These are phyloP conservation scores for Chionomys nivalis DNA, from an alignment of 2,113 vertebrate genomes.

Conservation along the genomic window DNA sequence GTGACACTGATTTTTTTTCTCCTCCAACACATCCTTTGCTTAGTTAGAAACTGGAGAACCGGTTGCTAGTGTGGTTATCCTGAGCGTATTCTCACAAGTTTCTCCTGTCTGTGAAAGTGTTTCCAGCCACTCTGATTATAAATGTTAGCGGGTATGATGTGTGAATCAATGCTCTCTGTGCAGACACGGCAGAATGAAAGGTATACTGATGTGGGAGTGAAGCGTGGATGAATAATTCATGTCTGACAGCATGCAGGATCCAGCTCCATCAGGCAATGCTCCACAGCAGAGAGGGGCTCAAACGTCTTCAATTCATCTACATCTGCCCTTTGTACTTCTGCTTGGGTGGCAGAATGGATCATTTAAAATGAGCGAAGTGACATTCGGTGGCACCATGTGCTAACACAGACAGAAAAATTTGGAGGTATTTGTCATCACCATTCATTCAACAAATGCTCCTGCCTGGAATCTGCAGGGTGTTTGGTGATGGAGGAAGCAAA, in stretches of 20 bases:
- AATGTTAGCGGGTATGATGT: constrained; percentile 66
- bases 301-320: constrained; percentile 76
- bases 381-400: constrained; percentile 50
- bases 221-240: constrained; percentile 84
- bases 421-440: constrained; percentile 48
- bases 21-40: constrained; percentile 2
- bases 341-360: constrained; percentile 81
- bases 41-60: constrained; percentile 46
- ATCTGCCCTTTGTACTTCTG: constrained; percentile 82
- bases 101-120: constrained; percentile 60
- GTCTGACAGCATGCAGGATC: constrained; percentile 67
- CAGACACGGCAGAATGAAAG: constrained; percentile 82
- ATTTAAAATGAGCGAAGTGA: constrained; percentile 74
- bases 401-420: constrained; percentile 49
- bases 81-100: constrained; percentile 60
- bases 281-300: constrained; percentile 74
- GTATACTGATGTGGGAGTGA: constrained; percentile 81
- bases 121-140: constrained; percentile 67
- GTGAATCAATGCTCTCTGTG: constrained; percentile 75
- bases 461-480: neutral
- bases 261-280: constrained; percentile 69
- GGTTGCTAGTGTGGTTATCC: constrained; percentile 21
- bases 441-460: neutral
- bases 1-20: neutral
- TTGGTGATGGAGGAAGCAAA: neutral